Percentiles rank a stretch among this genome's conserved stretches.
Evolutionary conservation across 2,797 vertebrate genomes (phyloP).

Genomic region (Bryconaethiops microstoma): DNA sequence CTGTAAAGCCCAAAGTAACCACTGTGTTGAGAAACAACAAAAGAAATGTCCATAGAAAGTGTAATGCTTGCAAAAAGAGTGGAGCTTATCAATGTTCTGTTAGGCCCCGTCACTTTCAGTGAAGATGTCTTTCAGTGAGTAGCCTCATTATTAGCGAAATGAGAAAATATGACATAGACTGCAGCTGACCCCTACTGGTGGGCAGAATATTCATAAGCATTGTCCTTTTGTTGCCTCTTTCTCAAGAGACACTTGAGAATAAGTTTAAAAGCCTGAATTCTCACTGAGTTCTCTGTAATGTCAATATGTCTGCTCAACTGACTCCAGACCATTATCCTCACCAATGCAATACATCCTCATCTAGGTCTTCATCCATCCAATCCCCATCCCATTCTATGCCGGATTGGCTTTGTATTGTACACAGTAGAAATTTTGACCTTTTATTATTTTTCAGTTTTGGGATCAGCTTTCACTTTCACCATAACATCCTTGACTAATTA

Average conservation of each 20-base stretch:
- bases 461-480: no score
- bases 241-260: not conserved
- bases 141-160: not conserved
- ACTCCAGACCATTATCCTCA: not conserved
- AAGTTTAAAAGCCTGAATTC: slow-evolving; percentile 7
- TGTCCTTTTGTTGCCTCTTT: slow-evolving; percentile 17
- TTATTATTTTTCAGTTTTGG: not conserved
- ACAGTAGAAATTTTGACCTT: not conserved
- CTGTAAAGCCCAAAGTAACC: not conserved
- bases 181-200: slow-evolving; percentile 70
- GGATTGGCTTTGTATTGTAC: not conserved
- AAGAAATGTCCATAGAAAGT: not conserved
- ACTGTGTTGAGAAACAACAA: not conserved
- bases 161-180: slow-evolving; percentile 12
- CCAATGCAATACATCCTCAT: not conserved
- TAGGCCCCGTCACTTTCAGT: slow-evolving; percentile 46
- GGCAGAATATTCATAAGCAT: not conserved
- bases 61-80: slow-evolving; percentile 44
- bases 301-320: not conserved
- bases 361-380: not conserved
- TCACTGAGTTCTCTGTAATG: slow-evolving; percentile 14
- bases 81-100: slow-evolving; percentile 55
- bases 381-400: not conserved
- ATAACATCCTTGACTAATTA: not conserved
- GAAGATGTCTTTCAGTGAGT: slow-evolving; percentile 48